Evolutionary conservation across 2,888 invertebrate genomes (phyloP), one percentile per base, ranked within the genome.

Genomic region (Myopa testacea): DNA sequence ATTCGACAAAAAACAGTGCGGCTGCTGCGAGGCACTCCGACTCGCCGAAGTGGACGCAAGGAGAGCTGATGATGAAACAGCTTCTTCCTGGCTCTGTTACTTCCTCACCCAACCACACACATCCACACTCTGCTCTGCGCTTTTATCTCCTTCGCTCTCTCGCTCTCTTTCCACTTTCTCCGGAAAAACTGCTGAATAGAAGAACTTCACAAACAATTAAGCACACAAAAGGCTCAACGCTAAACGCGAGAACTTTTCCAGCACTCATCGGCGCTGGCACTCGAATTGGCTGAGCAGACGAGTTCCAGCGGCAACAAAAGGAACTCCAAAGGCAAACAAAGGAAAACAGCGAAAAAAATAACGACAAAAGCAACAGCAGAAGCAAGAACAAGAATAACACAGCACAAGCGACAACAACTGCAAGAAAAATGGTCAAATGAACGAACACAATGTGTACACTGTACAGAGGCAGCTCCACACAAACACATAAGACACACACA

Each of bases 171-270:
- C 65, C 65, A 4, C 37, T 14, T 38, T 4, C 38, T 34, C 37
- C 65, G 6, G n/a, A 8, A 16, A 50, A 69, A 14, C 26, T 16
- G 68, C 40, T 69, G 40, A 52, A 70, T 55, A 85, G 86, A 84
- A 82, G 84, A 85, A 83, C 86, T 86, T 86, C 86, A 87, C 87
- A 87, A 87, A 86, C 87, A 87, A 87, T 87, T 87, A 87, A 87
- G 84, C 87, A 87, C 85, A 87, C 87, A 87, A 86, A 86, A 81
- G 79, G 72, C 65, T 75, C 78, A 76, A 73, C 80, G 80, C 78
- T 77, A 73, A 76, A 73, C 78, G 81, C 80, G 80, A 74, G 77
- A 75, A 77, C 52, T 65, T 63, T 71, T 65, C 63, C 76, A 76
- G 63, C 76, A 69, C 40, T 55, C 68, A 52, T 63, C n/a, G n/a